These are phyloP conservation scores for Rotaria macrura DNA, from an alignment of 2,888 invertebrate genomes.

Conservation along the genomic window DNA sequence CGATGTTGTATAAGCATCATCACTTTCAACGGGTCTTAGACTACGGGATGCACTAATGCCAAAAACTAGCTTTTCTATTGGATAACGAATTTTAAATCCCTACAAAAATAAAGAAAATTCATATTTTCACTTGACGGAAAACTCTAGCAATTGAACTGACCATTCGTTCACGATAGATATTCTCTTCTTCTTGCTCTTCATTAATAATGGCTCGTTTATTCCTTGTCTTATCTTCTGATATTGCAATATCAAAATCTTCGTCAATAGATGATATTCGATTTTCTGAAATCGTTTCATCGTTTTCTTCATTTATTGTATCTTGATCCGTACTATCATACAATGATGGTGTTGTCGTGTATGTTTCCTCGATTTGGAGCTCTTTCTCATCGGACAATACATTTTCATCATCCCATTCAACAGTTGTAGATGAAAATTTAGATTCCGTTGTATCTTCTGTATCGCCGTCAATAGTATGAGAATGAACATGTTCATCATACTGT, in stretches of 20 bases:
- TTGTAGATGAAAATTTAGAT: no score
- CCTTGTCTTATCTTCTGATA: background rate
- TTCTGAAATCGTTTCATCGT: no score
- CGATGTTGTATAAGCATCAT: background rate
- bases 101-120: background rate
- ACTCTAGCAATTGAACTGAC: background rate
- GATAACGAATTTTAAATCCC: background rate
- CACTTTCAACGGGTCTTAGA: background rate
- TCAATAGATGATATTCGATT: no score
- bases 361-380: no score
- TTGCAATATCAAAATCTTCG: background rate
- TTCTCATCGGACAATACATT: no score
- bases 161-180: background rate
- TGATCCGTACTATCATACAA: no score
- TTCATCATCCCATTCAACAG: no score
- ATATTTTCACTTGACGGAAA: background rate
- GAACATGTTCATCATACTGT: no score
- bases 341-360: no score
- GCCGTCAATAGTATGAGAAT: background rate
- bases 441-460: no score
- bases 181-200: background rate
- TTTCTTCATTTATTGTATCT: no score
- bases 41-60: background rate
- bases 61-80: background rate
- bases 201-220: background rate